A percentile compares a stretch with the other conserved stretches of the same genome.
Conservation (phyloP, 2,888 invertebrate species). For the Xylota sylvarum region DNA sequence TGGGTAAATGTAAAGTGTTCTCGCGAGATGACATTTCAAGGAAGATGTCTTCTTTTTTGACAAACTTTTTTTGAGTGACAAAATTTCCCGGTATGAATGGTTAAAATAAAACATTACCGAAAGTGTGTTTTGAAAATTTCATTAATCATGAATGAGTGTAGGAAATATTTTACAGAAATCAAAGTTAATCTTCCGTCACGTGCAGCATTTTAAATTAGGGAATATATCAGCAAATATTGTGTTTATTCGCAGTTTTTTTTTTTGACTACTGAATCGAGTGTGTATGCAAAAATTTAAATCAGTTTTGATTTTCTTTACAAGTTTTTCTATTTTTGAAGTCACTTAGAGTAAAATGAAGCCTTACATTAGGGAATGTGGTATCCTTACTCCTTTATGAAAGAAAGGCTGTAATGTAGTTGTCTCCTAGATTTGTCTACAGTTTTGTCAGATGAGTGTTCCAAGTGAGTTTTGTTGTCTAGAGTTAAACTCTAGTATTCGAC, state of each 20-base stretch:
- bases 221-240: neutral
- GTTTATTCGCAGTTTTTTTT: neutral
- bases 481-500: too few species aligned
- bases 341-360: too few species aligned
- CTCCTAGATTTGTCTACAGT: too few species aligned
- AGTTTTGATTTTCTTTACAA: too few species aligned
- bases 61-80: conserved; percentile 10
- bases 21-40: conserved; percentile 38
- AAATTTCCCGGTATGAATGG: neutral
- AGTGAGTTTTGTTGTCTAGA: too few species aligned
- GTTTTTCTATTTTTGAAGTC: too few species aligned
- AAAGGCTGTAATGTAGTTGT: too few species aligned
- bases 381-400: too few species aligned
- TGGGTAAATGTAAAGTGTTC: conserved; percentile 18
- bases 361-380: too few species aligned
- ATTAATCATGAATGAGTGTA: conserved; percentile 24
- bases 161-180: neutral
- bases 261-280: neutral
- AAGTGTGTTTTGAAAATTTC: conserved; percentile 11
- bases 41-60: conserved; percentile 48
- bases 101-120: conserved; percentile 11
- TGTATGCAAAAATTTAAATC: too few species aligned
- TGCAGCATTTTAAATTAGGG: neutral
- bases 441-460: too few species aligned
- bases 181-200: neutral